These are phyloP conservation scores for Tragulus kanchil DNA, from an alignment of 2,113 vertebrate species.

Conservation along the genomic window DNA sequence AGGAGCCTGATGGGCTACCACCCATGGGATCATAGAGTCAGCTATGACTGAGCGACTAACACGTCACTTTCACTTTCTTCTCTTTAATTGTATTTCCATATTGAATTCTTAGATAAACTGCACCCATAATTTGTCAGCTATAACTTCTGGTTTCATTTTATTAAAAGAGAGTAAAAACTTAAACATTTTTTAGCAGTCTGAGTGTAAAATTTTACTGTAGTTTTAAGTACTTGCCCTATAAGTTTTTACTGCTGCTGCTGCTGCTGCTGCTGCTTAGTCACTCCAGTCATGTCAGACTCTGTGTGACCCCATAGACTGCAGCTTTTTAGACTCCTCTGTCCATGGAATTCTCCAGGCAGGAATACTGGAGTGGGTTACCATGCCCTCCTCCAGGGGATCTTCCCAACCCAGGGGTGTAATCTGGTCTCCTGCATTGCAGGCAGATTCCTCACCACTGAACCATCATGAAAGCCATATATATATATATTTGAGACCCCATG, in stretches of 20 bases:
- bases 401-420: too few relatives aligned
- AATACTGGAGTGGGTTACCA: too few relatives aligned
- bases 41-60: not conserved
- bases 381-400: too few relatives aligned
- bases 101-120: not conserved
- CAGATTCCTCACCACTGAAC: too few relatives aligned
- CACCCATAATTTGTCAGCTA: not conserved
- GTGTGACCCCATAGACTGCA: too few relatives aligned
- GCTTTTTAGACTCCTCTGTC: too few relatives aligned
- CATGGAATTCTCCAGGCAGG: too few relatives aligned
- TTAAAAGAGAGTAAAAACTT: not conserved
- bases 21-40: not conserved
- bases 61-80: not conserved
- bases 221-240: conserved; percentile 16
- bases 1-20: not conserved
- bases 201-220: not conserved
- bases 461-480: too few relatives aligned
- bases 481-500: too few relatives aligned
- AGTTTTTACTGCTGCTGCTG: not conserved
- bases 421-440: too few relatives aligned
- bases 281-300: too few relatives aligned
- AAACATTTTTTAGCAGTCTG: not conserved
- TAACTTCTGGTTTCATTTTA: not conserved
- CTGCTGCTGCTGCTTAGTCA: too few relatives aligned
- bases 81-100: conserved; percentile 15